Percentiles rank a stretch among this genome's conserved stretches.
These are phyloP conservation scores for Cephalophus harveyi DNA, from an alignment of 2,113 vertebrate species.

Conservation along the genomic window DNA sequence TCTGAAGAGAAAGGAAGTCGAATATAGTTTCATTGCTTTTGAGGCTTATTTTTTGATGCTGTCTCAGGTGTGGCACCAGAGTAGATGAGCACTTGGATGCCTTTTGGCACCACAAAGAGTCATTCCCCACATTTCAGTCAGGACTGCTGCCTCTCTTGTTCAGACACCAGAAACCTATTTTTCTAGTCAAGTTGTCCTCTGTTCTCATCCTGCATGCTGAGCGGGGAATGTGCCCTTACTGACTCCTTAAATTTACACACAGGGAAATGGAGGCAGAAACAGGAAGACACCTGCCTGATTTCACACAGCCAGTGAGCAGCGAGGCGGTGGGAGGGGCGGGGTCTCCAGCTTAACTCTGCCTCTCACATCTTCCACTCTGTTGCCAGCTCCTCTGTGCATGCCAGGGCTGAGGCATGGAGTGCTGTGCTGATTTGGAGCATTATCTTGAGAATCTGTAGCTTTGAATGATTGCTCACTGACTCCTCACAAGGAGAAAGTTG, in stretches of 20 bases:
- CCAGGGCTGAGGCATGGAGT: not conserved
- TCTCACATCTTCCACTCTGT: accelerated
- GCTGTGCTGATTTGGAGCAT: not conserved
- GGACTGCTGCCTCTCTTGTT: not conserved
- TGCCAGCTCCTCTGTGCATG: not conserved
- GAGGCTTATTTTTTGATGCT: not conserved
- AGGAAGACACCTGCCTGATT: not conserved
- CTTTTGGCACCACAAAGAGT: not conserved
- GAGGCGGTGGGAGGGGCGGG: not conserved
- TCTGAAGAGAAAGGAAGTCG: not conserved
- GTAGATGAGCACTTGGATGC: not conserved
- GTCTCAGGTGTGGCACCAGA: too few species aligned
- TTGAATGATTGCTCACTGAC: not conserved
- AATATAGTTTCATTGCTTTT: not conserved
- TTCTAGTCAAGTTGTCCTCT: not conserved
- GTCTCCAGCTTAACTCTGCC: not conserved
- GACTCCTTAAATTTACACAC: not conserved
- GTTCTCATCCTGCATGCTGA: not conserved
- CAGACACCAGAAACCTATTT: not conserved
- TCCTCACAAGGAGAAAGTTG: not conserved
- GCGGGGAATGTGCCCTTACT: not conserved
- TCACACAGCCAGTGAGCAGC: not conserved
- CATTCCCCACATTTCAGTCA: not conserved
- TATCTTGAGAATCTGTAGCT: not conserved
- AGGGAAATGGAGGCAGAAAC: not conserved